Evolutionary conservation across 2,888 invertebrate species (phyloP), one percentile per base, ranked within the genome.

Genomic region (Chloroclysta siterata): DNA sequence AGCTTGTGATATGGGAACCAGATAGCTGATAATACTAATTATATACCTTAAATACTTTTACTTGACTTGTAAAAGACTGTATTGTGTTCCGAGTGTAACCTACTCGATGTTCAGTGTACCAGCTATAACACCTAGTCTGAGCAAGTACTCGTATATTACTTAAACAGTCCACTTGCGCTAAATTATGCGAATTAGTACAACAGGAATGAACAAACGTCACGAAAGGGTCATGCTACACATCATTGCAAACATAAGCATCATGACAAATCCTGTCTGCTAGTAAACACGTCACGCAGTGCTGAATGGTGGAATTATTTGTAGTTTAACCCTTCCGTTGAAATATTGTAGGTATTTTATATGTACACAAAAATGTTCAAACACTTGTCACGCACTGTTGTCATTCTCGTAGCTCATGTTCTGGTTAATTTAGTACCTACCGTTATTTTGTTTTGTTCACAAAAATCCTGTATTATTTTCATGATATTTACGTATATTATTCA

Each of bases 181-280:
- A 70, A 66, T 70, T 63, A 70, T 63, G 68, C 64, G 64, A 68
- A 70, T 70, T 66, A 63, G 54, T 63, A 60, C 54, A 61, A 65
- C 52, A 65, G 39, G 57, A 58, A 65, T 65, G 65, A 54, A 42
- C 51, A 36, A 52, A 59, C 39, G 54, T 55, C 61, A 65, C 65
- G 65, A 47, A n/a, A 65, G 15, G 57, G 47, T 57, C 15, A 61
- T 28, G 52, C 60, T 48, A 56, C 14, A 56, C 39, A 22, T 39
- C 22, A 48, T 48, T 15, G 17, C 54, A 13, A 14, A 6, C 33
- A 10, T 36, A 46, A 46, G 10, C 3, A 28, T 22, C n/a, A 48
- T 48, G 28, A 28, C 22, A 48, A n/a, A 48, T 13, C 46, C 15
- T 15, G 6, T 33, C 33, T 33, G 5, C 33, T 33, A 7, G n/a